Percentiles rank a stretch among this genome's conserved stretches.
Evolutionary conservation across 2,888 invertebrate species (phyloP).

Genomic region (Campopleginae sp.): DNA sequence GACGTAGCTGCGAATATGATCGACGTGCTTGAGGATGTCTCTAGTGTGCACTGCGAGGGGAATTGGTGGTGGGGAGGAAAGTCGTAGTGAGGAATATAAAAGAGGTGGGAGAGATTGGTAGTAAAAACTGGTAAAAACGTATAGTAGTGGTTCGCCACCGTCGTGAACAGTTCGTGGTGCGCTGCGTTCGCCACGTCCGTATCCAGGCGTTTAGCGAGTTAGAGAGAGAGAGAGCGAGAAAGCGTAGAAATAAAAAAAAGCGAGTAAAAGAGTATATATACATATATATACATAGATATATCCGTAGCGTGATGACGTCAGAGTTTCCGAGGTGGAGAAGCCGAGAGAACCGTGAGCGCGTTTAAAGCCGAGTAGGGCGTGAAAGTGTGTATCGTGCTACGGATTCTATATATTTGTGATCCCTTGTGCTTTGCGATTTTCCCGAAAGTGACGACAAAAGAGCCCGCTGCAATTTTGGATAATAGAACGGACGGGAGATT

Average conservation of each 20-base stretch:
- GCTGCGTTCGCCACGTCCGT: conserved; percentile 67
- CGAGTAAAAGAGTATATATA: conserved; percentile 18
- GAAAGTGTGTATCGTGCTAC: conserved; percentile 80
- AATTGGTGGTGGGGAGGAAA: conserved; percentile 15
- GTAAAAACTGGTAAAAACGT: conserved; percentile 54
- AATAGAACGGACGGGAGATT: conserved; percentile 12
- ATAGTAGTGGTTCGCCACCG: conserved; percentile 50
- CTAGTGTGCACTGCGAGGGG: not conserved
- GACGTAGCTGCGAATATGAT: conserved; percentile 28
- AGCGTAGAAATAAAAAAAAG: conserved; percentile 13
- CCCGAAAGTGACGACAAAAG: not conserved
- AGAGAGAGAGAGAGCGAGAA: conserved; percentile 29
- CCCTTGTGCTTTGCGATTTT: conserved; percentile 32
- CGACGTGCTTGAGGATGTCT: not conserved
- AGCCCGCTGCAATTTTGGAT: conserved; percentile 5
- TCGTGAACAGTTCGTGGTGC: conserved; percentile 62
- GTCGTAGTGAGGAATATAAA: not conserved
- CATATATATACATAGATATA: conserved; percentile 30
- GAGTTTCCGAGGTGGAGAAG: conserved; percentile 73
- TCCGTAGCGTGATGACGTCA: conserved; percentile 80
- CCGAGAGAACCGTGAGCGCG: conserved; percentile 79
- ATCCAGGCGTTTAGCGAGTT: conserved; percentile 24
- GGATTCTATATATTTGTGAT: conserved; percentile 69
- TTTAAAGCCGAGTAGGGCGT: conserved; percentile 82
- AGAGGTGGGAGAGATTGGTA: conserved; percentile 48